Evolutionary conservation across 2,797 vertebrate genomes (phyloP).

Genomic region (Mormyrops boulengeri): DNA sequence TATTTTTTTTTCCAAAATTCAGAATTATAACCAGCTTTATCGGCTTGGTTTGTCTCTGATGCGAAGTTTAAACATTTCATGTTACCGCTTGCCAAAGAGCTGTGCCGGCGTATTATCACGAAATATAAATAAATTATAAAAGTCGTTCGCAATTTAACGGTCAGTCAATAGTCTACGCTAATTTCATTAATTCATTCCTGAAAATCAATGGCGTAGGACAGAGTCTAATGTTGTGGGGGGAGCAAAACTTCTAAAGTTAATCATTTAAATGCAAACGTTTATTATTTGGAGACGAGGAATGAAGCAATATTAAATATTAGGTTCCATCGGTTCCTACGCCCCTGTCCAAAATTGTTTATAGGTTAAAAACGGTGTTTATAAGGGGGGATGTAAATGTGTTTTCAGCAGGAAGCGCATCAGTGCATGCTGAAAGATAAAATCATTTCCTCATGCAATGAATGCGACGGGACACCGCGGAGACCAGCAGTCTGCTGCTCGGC

Average conservation of each 20-base stretch:
- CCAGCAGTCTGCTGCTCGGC: neutral
- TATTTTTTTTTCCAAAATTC: neutral
- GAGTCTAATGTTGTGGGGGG: neutral
- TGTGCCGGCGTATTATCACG: neutral
- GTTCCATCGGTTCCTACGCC: neutral
- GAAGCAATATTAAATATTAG: neutral
- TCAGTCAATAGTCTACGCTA: neutral
- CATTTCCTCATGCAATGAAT: constrained; percentile 15
- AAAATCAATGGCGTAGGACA: neutral
- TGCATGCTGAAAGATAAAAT: constrained; percentile 1
- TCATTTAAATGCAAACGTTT: neutral
- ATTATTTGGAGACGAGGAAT: neutral
- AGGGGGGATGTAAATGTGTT: neutral
- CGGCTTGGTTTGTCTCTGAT: neutral
- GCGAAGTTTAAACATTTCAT: neutral
- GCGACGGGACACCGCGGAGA: neutral
- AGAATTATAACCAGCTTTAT: neutral
- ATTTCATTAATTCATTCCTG: neutral
- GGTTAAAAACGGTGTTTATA: neutral
- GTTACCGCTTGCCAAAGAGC: neutral
- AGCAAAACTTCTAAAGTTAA: neutral
- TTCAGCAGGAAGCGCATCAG: neutral
- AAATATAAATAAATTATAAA: neutral
- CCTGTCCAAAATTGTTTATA: neutral
- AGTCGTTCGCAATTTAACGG: neutral